Percentiles rank a stretch among this genome's conserved stretches.
phyloP scores from a whole-genome alignment of 1,140 invertebrate genomes.

The Frieseomelitta varia region DNA sequence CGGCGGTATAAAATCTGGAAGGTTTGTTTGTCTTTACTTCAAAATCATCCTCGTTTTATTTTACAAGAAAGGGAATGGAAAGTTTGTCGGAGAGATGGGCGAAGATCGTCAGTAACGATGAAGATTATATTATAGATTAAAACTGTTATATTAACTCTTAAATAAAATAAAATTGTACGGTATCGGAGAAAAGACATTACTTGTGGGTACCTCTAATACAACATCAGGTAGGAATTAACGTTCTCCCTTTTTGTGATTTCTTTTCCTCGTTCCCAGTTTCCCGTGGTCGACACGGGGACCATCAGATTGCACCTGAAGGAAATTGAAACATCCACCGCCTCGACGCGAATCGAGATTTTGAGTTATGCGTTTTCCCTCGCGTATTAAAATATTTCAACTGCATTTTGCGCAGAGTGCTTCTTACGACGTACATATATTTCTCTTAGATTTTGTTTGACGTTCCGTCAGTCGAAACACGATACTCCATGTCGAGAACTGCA shows the following conservation, averaged over 20 bases:
- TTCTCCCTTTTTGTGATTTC: conserved; percentile 32
- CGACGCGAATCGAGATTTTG: conserved; percentile 76
- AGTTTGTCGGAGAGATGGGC: no score
- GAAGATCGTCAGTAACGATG: no score
- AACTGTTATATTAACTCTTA: no score
- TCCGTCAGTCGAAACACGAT: background rate
- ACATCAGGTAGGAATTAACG: conserved; percentile 60
- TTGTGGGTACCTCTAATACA: no score
- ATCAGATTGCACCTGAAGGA: conserved; percentile 81
- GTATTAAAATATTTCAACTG: conserved; percentile 77
- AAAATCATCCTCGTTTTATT: no score
- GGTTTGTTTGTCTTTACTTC: no score
- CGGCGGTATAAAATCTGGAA: no score
- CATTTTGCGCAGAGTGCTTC: conserved; percentile 65
- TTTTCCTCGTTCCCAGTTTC: conserved; percentile 49
- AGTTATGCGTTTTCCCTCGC: conserved; percentile 76
- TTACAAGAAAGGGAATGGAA: no score
- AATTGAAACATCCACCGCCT: conserved; percentile 81
- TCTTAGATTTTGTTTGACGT: background rate
- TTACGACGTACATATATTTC: background rate
- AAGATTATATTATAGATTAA: no score
- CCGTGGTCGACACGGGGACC: conserved; percentile 65
- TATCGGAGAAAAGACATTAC: no score
- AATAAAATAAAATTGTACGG: background rate
- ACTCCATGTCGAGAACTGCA: no score